These are phyloP conservation scores for Dasyurus viverrinus DNA, from an alignment of 2,113 vertebrate genomes.

Conservation along the genomic window DNA sequence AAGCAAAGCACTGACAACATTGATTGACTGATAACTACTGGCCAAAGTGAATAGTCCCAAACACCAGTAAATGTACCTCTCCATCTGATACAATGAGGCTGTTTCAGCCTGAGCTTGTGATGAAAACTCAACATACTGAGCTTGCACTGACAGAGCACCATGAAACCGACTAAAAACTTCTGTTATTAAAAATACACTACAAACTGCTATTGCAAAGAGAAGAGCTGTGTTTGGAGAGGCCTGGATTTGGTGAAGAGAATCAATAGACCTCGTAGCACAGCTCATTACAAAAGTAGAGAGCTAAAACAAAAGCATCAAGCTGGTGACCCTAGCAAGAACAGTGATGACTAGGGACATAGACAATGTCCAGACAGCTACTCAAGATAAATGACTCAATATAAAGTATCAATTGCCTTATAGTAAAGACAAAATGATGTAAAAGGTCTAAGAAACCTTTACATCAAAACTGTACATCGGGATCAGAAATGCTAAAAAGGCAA, in stretches of 20 bases:
- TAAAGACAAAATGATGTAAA: conserved; percentile 57
- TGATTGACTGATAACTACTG: no score
- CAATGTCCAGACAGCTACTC: conserved; percentile 74
- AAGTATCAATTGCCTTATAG: conserved; percentile 53
- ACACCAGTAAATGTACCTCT: no score
- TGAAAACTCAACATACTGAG: no score
- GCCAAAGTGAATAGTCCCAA: no score
- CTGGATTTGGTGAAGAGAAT: neutral
- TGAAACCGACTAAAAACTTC: no score
- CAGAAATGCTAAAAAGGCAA: conserved; percentile 52
- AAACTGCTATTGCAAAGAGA: neutral
- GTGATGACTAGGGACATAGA: conserved; percentile 59
- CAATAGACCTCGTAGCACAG: neutral
- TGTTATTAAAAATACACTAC: neutral
- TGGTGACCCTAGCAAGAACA: no score
- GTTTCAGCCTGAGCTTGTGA: no score
- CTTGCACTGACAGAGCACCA: no score
- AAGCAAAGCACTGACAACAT: no score
- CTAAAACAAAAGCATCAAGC: conserved; percentile 36
- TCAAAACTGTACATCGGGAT: conserved; percentile 46
- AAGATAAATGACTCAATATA: conserved; percentile 36
- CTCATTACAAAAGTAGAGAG: conserved; percentile 12
- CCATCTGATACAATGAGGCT: no score
- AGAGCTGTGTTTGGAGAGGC: neutral
- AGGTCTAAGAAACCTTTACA: conserved; percentile 61